Evolutionary conservation across 2,888 invertebrate species (phyloP).

Genomic region (Oscheius sp.): DNA sequence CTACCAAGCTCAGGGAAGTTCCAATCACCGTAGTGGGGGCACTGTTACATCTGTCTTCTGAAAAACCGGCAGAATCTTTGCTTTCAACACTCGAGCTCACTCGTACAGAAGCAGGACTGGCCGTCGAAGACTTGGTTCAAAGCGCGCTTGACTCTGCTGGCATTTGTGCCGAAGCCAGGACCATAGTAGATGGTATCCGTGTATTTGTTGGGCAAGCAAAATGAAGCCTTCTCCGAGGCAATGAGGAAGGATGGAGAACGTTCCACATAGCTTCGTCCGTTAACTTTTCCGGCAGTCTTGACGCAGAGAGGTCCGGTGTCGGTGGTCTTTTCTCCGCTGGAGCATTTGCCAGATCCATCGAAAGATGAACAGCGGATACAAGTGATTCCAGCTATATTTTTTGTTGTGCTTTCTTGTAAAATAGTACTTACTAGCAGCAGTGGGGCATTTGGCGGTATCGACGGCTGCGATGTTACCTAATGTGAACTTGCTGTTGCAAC

Average conservation of each 20-base stretch:
- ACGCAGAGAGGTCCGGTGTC: neutral
- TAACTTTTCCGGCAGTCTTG: neutral
- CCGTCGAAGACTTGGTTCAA: neutral
- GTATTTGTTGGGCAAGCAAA: neutral
- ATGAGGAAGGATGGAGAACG: neutral
- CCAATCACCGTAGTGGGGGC: neutral
- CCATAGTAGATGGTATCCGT: neutral
- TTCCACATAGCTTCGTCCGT: conserved; percentile 1
- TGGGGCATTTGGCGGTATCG: no score
- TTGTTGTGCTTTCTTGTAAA: no score
- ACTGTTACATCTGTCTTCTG: neutral
- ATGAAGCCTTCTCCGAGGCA: neutral
- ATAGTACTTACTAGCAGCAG: no score
- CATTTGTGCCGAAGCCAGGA: neutral
- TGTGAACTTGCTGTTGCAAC: neutral
- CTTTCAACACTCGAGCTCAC: neutral
- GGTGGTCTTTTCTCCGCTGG: neutral
- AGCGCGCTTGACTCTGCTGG: neutral
- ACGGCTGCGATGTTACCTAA: no score
- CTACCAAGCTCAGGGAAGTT: neutral
- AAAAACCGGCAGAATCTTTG: neutral
- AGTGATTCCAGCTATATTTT: no score
- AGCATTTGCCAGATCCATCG: conserved; percentile 1
- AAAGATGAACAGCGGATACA: neutral
- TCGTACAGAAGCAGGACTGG: conserved; percentile 1